Evolutionary conservation across 2,888 invertebrate species (phyloP).

Genomic region (Argyresthia goedartella): DNA sequence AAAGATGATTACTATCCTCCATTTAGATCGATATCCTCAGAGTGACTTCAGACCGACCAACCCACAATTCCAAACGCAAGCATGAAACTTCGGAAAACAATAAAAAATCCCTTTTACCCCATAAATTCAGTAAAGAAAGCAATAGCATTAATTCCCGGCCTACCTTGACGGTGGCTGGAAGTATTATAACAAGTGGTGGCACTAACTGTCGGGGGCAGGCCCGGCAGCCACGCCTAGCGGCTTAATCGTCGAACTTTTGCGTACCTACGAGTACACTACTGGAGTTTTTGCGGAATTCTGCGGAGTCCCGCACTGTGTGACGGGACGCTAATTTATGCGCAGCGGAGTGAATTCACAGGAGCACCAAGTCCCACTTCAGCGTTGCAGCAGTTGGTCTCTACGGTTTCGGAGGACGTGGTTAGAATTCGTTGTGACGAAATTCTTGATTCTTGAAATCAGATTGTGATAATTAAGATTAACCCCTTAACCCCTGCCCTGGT

Average conservation of each 20-base stretch:
- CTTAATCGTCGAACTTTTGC: conserved; percentile 66
- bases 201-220: conserved; percentile 66
- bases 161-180: conserved; percentile 68
- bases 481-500: too few species aligned
- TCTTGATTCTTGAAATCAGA: too few species aligned
- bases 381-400: too few species aligned
- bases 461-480: too few species aligned
- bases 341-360: conserved; percentile 36
- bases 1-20: too few species aligned
- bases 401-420: too few species aligned
- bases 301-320: conserved; percentile 31
- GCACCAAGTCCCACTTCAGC: neutral
- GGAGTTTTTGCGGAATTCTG: conserved; percentile 52
- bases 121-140: conserved; percentile 47
- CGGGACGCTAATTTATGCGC: conserved; percentile 56
- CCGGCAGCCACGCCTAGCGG: conserved; percentile 64
- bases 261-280: conserved; percentile 28
- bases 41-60: too few species aligned
- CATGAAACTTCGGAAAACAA: too few species aligned
- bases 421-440: too few species aligned
- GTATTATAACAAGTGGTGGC: conserved; percentile 68
- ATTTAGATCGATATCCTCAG: too few species aligned
- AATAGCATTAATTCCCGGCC: conserved; percentile 56
- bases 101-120: neutral
- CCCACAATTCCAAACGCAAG: too few species aligned